Base-by-base conservation (phyloP, 2,888 invertebrate genomes). In the Chaetogeoica ovagalla region DNA sequence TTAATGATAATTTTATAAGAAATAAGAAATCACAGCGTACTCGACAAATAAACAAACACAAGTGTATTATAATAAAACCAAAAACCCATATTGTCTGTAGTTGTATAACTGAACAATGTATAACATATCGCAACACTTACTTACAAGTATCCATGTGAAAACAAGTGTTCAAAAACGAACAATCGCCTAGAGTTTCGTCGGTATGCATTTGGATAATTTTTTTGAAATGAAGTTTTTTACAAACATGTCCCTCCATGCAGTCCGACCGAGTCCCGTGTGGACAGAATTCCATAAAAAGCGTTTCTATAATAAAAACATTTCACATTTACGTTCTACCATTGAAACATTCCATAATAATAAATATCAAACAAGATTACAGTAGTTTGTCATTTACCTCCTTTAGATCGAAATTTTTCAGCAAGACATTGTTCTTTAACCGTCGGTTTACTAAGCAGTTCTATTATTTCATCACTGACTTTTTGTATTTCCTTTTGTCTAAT, bases 101-200 rank as follows among this genome's bases (percentile, higher is more conserved):
- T n/a, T 57, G 6, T 59, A 43, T 59, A 6, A 43, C 11, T 43
- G 43, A 43, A 9, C 11, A 43, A 43, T 43, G 43, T 43, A 7
- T 5, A 57, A 43, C 39, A 11, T 37, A 39, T 4, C 48, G 11
- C 48, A 48, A 21, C 69, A 83, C 85, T 86, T 85, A 92, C 91
- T 97, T 97, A 91, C 98, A 98, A 60, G 95, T 96, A 84, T 98
- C 97, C 97, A 98, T 98, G 86, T 98, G 98, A 86, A 98, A 98
- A 86, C 98, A 98, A 0, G 98, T 98, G 86, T 98, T 98, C 4
- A 98, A 89, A 86, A 98, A 98, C 23, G 97, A 97, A 86, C 98
- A 98, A 86, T 98, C 98, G 0, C 98, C 98, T 1, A 98, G 88
- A 0, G 94, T 91, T 87, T 97, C 96, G 85, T 97, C 97, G 0